Conservation (phyloP, 2,888 invertebrate species). For the Hypsopygia costalis region DNA sequence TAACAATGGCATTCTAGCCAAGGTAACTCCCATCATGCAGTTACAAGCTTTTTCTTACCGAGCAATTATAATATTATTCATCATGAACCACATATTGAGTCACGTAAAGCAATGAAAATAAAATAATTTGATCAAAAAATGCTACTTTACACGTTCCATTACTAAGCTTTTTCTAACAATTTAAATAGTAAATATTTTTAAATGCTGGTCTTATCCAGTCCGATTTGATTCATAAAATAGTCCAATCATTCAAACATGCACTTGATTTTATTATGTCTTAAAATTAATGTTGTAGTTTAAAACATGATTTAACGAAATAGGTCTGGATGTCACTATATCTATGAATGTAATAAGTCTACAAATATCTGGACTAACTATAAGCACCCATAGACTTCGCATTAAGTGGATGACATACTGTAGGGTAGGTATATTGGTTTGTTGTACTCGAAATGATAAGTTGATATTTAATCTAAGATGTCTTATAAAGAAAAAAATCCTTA, state of each 20-base stretch:
- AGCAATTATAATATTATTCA: slow-evolving; percentile 51
- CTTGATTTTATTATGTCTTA: slow-evolving; percentile 32
- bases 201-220: slow-evolving; percentile 73
- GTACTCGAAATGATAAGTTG: too few species aligned
- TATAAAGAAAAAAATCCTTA: too few species aligned
- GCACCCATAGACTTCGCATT: slow-evolving; percentile 32
- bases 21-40: slow-evolving; percentile 53
- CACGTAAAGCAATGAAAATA: slow-evolving; percentile 70
- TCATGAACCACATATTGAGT: slow-evolving; percentile 64
- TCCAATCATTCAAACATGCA: slow-evolving; percentile 65
- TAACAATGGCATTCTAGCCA: slow-evolving; percentile 64
- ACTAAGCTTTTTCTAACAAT: slow-evolving; percentile 70
- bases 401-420: slow-evolving; percentile 4
- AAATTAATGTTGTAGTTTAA: slow-evolving; percentile 19
- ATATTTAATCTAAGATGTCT: too few species aligned
- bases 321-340: slow-evolving; percentile 16
- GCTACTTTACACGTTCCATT: slow-evolving; percentile 69
- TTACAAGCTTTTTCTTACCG: slow-evolving; percentile 53
- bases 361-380: slow-evolving; percentile 33
- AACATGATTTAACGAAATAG: slow-evolving; percentile 21
- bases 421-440: background rate
- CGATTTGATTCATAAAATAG: slow-evolving; percentile 32
- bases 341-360: slow-evolving; percentile 19
- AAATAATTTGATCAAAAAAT: slow-evolving; percentile 73
- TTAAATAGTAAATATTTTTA: slow-evolving; percentile 72